Evolutionary conservation across 2,113 vertebrate genomes (phyloP), one percentile per base, ranked within the genome.

Genomic region (Colistium nudipinnis): DNA sequence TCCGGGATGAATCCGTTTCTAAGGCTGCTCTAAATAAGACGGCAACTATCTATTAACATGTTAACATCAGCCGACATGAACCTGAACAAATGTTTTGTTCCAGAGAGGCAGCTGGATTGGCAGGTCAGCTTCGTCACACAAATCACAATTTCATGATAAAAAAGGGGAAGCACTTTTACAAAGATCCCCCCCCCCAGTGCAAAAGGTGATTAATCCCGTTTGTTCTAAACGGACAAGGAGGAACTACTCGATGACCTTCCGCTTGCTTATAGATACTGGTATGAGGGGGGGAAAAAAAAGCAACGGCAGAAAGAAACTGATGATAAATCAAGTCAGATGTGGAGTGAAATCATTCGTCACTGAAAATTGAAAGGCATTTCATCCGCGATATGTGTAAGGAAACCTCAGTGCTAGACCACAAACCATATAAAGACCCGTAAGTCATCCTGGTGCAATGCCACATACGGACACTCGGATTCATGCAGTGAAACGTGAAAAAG

Each of bases 101-200:
- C 82, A 87, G 80, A 82, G 44, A 62, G 33, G 62, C 41, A 65
- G 63, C 11, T 65, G 20, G 44, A 31, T 63, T 44, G 70, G 57
- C 61, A 38, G 31, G 48, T 47, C 52, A 60, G 62, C 20, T 63
- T 62, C 27, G 12, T 57, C 49, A 20, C 52, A 41, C 39, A 71
- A 62, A 63, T 38, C 44, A 72, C 1, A 8, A 36, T 33, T 30
- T 35, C 17, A 49, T 62, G 22, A 55, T 62, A 24, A 65, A 60
- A 66, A 35, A 45, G 36, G 7, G 11, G 8, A 24, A 63, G 27
- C 2, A 25, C 25, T 70, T 75, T 88, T 84, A 82, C 81, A 83
- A 74, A 63, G 30, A 70, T 71, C 51, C 20, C 44, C 19, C 51
- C 20, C 44, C 19, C 28, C 13, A 43, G 57, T 71, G 25, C 24